Evolutionary conservation across 1,140 invertebrate genomes (phyloP).

Genomic region (Drosophila erecta): DNA sequence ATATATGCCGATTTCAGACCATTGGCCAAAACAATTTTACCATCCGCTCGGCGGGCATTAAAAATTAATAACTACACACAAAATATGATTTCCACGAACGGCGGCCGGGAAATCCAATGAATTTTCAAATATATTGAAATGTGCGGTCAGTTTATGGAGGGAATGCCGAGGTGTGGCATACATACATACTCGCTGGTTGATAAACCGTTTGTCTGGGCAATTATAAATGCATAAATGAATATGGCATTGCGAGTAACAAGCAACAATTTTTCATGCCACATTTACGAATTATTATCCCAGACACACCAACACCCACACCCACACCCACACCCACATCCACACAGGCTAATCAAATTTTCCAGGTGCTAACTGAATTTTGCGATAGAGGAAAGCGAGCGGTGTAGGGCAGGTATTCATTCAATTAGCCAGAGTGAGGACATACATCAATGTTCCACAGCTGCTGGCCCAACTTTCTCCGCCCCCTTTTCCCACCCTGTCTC

Average conservation of each 20-base stretch:
- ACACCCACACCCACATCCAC: not conserved
- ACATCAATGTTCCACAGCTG: constrained; percentile 51
- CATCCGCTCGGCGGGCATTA: constrained; percentile 31
- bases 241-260: constrained; percentile 23
- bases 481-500: not conserved
- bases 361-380: constrained; percentile 40
- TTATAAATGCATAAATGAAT: constrained; percentile 62
- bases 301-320: not conserved
- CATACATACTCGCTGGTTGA: constrained; percentile 26
- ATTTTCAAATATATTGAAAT: constrained; percentile 67
- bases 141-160: constrained; percentile 18
- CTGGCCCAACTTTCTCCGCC: constrained; percentile 8
- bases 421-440: constrained; percentile 74
- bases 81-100: constrained; percentile 22
- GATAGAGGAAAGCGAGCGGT: not conserved
- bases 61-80: constrained; percentile 49
- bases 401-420: constrained; percentile 48
- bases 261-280: constrained; percentile 31
- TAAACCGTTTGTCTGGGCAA: constrained; percentile 45
- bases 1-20: not conserved
- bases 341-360: constrained; percentile 44
- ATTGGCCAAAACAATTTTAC: constrained; percentile 19
- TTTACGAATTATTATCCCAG: constrained; percentile 41
- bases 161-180: not conserved
- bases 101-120: constrained; percentile 53